Evolutionary conservation across 1,140 invertebrate genomes (phyloP).

Genomic region (Tribolium castaneum): DNA sequence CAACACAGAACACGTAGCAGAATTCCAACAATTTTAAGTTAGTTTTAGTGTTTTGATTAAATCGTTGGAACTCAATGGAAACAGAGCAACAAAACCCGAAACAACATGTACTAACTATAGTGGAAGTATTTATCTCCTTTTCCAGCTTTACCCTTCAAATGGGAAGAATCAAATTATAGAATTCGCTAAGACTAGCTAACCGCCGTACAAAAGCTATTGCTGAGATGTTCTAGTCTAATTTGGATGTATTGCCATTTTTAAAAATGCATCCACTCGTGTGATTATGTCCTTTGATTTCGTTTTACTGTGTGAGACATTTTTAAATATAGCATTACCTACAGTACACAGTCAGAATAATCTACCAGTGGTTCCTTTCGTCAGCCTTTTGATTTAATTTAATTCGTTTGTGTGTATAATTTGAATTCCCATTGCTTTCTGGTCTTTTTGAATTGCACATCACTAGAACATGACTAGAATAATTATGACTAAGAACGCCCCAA

Average conservation of each 20-base stretch:
- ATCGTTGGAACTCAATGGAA: too few species aligned
- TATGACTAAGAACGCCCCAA: neutral
- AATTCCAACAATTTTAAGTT: neutral
- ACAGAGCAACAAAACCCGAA: too few species aligned
- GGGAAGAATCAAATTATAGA: constrained; percentile 18
- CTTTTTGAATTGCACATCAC: neutral
- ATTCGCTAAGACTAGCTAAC: neutral
- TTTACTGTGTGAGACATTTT: neutral
- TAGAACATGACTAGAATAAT: constrained; percentile 18
- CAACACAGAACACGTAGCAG: neutral
- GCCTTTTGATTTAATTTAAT: constrained; percentile 8
- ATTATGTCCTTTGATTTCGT: too few species aligned
- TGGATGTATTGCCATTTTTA: constrained; percentile 5
- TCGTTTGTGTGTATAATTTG: constrained; percentile 24
- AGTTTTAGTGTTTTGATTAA: too few species aligned
- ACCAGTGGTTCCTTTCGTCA: constrained; percentile 13
- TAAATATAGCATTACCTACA: constrained; percentile 29
- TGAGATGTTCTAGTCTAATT: neutral
- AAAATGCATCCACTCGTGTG: neutral
- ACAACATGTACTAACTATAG: too few species aligned
- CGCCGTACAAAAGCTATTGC: neutral
- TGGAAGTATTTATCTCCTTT: neutral
- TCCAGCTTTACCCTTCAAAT: neutral
- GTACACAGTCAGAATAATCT: constrained; percentile 11
- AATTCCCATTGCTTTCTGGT: constrained; percentile 10